Evolutionary conservation across 92 coral and sea anemone species (phyloP).

Genomic region (Palythoa caribaeorum): DNA sequence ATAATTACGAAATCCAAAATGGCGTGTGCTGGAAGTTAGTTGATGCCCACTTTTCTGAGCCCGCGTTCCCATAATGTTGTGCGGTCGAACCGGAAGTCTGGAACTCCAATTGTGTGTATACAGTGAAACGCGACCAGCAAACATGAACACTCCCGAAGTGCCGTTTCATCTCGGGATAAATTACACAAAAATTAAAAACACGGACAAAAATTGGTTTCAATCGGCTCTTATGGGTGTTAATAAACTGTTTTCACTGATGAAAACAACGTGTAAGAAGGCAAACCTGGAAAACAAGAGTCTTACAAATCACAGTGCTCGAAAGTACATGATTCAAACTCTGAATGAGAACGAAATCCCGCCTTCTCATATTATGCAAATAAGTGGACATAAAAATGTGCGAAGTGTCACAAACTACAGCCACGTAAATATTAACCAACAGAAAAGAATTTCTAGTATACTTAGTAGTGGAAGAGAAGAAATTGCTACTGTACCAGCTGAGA

Average conservation of each 20-base stretch:
- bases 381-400: slow-evolving; percentile 60
- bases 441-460: slow-evolving; percentile 36
- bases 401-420: slow-evolving; percentile 47
- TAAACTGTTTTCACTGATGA: slow-evolving; percentile 58
- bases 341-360: slow-evolving; percentile 48
- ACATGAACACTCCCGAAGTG: slow-evolving; percentile 54
- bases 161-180: slow-evolving; percentile 67
- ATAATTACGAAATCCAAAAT: no score
- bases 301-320: slow-evolving; percentile 63
- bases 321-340: slow-evolving; percentile 63
- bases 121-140: slow-evolving; percentile 63
- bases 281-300: slow-evolving; percentile 49
- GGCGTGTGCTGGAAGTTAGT: no score
- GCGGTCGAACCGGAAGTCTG: no score
- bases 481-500: slow-evolving; percentile 4
- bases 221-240: slow-evolving; percentile 60
- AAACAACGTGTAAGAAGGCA: slow-evolving; percentile 60
- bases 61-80: no score
- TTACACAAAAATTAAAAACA: slow-evolving; percentile 56
- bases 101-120: no score
- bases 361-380: slow-evolving; percentile 51
- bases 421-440: slow-evolving; percentile 45
- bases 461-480: not conserved
- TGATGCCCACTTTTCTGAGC: no score
- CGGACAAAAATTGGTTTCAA: slow-evolving; percentile 65